A percentile compares a stretch with the other conserved stretches of the same genome.
Conservation (phyloP, 2,113 vertebrate genomes). For the Vidua chalybeata region DNA sequence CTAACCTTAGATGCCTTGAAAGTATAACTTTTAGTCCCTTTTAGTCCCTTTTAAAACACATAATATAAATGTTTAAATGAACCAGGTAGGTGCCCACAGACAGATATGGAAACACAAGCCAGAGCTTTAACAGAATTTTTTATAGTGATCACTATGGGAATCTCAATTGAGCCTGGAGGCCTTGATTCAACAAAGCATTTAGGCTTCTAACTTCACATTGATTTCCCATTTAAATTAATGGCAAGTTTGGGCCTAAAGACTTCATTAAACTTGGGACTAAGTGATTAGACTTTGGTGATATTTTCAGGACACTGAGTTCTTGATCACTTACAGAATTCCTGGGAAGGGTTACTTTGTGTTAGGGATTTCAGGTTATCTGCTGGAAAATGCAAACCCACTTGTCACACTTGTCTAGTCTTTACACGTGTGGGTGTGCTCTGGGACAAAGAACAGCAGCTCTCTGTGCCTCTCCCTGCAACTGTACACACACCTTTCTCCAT, state of each 20-base stretch:
- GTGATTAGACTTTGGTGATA: neutral
- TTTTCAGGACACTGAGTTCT: neutral
- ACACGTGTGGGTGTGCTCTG: accelerated
- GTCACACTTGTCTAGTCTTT: neutral
- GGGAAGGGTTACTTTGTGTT: neutral
- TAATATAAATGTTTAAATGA: neutral
- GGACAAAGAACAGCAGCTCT: neutral
- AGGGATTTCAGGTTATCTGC: neutral
- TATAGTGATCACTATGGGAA: neutral
- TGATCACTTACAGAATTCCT: neutral
- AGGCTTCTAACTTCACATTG: conserved; percentile 25
- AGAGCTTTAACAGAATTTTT: neutral
- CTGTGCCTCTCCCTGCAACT: neutral
- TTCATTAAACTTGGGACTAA: conserved; percentile 30
- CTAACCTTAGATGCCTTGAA: neutral
- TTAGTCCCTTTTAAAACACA: neutral
- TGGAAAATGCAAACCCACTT: neutral
- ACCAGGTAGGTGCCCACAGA: neutral
- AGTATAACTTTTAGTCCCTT: neutral
- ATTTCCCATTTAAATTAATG: conserved; percentile 49
- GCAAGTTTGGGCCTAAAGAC: conserved; percentile 20
- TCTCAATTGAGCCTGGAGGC: conserved; percentile 6
- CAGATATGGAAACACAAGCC: neutral
- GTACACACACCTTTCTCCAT: accelerated
- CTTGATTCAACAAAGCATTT: conserved; percentile 36